Conservation (phyloP, 2,113 vertebrate genomes). For the Dissostichus mawsoni region DNA sequence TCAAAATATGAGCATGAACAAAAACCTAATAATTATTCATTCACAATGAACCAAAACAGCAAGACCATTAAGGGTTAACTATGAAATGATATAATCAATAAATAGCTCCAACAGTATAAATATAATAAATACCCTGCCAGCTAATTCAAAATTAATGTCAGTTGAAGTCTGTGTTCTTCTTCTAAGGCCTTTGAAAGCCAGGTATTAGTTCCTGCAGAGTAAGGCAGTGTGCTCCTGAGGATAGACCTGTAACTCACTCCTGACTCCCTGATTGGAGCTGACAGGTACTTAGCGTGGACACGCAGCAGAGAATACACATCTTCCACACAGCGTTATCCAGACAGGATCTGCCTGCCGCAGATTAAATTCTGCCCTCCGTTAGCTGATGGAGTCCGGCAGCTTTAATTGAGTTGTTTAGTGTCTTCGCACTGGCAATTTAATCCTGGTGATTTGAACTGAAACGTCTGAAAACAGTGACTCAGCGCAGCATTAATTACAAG, state of each 20-base stretch:
- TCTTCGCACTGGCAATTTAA: constrained; percentile 64
- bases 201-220: neutral
- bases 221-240: constrained; percentile 22
- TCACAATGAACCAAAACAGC: too few relatives aligned
- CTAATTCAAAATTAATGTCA: too few relatives aligned
- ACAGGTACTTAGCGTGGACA: constrained; percentile 49
- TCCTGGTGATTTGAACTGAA: constrained; percentile 40
- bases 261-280: constrained; percentile 38
- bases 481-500: constrained; percentile 57
- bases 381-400: constrained; percentile 41
- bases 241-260: constrained; percentile 36
- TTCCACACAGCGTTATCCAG: constrained; percentile 11
- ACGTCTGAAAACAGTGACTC: constrained; percentile 23
- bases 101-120: too few relatives aligned
- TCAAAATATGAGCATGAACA: too few relatives aligned
- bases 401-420: constrained; percentile 73
- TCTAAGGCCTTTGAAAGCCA: neutral
- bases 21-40: too few relatives aligned
- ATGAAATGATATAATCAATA: too few relatives aligned
- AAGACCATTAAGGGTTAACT: too few relatives aligned
- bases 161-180: neutral
- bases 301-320: constrained; percentile 20
- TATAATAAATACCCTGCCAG: too few relatives aligned
- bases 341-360: constrained; percentile 32
- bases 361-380: constrained; percentile 3